phyloP scores from a whole-genome alignment of 2,888 invertebrate genomes.

The Spodoptera exigua region DNA sequence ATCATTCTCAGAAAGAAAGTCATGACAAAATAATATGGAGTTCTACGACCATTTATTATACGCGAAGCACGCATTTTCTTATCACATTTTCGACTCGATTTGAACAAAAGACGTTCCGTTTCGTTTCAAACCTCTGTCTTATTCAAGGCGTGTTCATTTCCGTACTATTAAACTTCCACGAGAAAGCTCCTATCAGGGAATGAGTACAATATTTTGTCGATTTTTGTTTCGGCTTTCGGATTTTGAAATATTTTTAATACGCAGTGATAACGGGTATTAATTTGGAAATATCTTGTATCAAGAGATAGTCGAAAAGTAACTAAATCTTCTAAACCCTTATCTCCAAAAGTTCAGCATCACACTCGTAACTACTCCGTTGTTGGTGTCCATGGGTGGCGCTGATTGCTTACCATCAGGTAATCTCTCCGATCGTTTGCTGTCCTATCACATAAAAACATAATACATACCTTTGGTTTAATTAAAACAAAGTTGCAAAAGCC shows the following conservation, averaged over 20 bases:
- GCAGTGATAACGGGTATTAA: too few species aligned
- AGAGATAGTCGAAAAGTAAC: too few species aligned
- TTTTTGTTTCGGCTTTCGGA: too few species aligned
- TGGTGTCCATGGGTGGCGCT: too few species aligned
- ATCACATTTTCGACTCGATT: slow-evolving; percentile 76
- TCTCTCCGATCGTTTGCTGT: too few species aligned
- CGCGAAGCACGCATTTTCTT: slow-evolving; percentile 56
- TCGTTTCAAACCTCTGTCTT: slow-evolving; percentile 55
- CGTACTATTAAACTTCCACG: slow-evolving; percentile 66
- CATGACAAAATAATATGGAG: slow-evolving; percentile 4
- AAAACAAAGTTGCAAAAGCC: slow-evolving; percentile 37
- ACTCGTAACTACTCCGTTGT: too few species aligned
- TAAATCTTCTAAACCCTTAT: too few species aligned
- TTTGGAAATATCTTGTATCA: too few species aligned
- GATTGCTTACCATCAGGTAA: too few species aligned
- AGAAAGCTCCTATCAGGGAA: slow-evolving; percentile 21
- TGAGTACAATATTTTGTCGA: too few species aligned
- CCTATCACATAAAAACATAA: neutral
- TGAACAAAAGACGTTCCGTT: slow-evolving; percentile 70
- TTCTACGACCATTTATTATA: slow-evolving; percentile 21
- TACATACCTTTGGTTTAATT: slow-evolving; percentile 12
- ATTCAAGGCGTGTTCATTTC: slow-evolving; percentile 70
- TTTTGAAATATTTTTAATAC: too few species aligned
- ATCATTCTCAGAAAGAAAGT: neutral
- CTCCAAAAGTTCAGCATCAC: too few species aligned